Conservation (phyloP, 2,113 vertebrate species). For the Corythoichthys haematopterus region DNA sequence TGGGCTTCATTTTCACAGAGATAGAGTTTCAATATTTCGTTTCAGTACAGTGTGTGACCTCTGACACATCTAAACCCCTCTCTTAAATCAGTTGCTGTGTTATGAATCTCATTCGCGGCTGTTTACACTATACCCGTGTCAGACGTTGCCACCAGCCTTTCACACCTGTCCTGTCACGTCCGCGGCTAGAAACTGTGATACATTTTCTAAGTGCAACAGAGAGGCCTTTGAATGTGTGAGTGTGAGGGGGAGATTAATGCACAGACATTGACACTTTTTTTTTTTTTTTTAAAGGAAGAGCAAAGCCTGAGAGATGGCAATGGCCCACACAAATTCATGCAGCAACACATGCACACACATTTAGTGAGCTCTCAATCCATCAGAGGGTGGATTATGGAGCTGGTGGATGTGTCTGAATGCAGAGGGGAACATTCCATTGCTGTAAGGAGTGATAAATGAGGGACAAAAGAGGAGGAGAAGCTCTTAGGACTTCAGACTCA, state of each 20-base stretch:
- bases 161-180: constrained; percentile 70
- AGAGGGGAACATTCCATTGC: constrained; percentile 48
- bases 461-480: constrained; percentile 27
- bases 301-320: constrained; percentile 30
- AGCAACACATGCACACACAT: constrained; percentile 25
- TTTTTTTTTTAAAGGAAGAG: constrained; percentile 17
- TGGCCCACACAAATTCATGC: constrained; percentile 44
- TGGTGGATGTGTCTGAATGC: constrained; percentile 58
- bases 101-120: constrained; percentile 62
- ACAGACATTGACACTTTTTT: constrained; percentile 29
- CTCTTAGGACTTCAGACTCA: constrained; percentile 30
- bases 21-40: constrained; percentile 65
- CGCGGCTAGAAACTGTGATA: constrained; percentile 41
- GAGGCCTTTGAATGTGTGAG: constrained; percentile 42
- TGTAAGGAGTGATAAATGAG: constrained; percentile 59
- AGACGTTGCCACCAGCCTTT: constrained; percentile 45
- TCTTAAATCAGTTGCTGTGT: constrained; percentile 57
- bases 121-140: constrained; percentile 59
- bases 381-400: constrained; percentile 56
- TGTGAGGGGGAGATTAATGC: constrained; percentile 23
- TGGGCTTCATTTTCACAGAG: constrained; percentile 49
- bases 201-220: constrained; percentile 50
- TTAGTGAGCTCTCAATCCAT: constrained; percentile 37
- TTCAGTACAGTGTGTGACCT: constrained; percentile 38
- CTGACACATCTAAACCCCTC: constrained; percentile 33